Evolutionary conservation across 2,797 vertebrate species (phyloP), one percentile per base, ranked within the genome.

Genomic region (Lagocephalus sceleratus): DNA sequence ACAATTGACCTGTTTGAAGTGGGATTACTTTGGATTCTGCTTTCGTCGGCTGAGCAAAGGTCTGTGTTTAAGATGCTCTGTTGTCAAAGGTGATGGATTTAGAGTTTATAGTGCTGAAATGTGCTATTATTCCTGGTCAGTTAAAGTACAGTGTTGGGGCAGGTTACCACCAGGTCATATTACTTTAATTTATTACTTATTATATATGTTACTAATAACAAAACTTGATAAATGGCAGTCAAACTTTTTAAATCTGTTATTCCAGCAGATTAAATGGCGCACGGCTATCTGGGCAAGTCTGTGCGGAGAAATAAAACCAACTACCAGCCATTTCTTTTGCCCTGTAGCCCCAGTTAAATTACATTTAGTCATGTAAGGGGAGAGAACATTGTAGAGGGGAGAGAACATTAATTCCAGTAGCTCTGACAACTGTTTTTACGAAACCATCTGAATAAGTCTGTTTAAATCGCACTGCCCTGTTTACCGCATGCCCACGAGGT

Each of bases 271-370:
- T 59, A 44, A 29, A 20, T 29, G 15, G 14, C 23, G 10, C 4
- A 2, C 55, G 22, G 45, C 3, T 41, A 46, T 52, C 22, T 20
- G 47, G 62, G 35, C 71, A 73, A 55, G 73, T 75, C 75, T 63
- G 56, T 58, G 48, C 79, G 72, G 14, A 32, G 38, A 2, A 8
- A 20, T 19, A 35, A 43, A 64, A 66, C 71, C 11, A 39, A 53
- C 47, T 20, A 42, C 60, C 20, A 35, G 22, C 51, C 20, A 17
- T 21, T 46, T 51, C 21, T 17, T 57, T 29, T 47, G 21, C 50
- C 26, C 48, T 26, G 5, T 26, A 57, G 46, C 29, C 23, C 25
- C 65, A 14, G 53, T 71, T 39, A 32, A n/a, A 38, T 59, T 20
- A 5, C 7, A 40, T 57, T 17, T 1, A 5, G 25, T 55, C 15